Percentiles rank a stretch among this genome's conserved stretches.
Conservation (phyloP, 2,113 vertebrate genomes). For the Salvator merianae region DNA sequence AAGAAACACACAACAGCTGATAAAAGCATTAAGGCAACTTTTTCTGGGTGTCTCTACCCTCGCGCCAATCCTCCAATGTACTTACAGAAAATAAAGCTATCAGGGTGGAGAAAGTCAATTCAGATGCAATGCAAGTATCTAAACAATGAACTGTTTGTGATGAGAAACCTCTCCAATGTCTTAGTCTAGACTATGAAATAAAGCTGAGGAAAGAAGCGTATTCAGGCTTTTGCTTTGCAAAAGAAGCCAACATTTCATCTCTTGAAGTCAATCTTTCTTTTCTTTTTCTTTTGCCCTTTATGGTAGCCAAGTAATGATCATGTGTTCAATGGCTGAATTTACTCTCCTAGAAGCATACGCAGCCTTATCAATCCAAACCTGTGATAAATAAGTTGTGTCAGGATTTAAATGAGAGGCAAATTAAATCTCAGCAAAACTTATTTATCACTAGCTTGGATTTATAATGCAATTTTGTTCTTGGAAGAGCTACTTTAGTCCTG, state of each 20-base stretch:
- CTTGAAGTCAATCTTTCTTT: neutral
- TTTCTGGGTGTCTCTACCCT: neutral
- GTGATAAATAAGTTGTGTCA: conserved; percentile 52
- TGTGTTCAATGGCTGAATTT: conserved; percentile 36
- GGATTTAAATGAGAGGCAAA: conserved; percentile 54
- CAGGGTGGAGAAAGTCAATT: neutral
- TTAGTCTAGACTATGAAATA: neutral
- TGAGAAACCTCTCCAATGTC: conserved; percentile 20
- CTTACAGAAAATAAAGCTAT: fast-evolving
- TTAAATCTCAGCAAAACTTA: neutral
- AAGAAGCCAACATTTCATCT: neutral
- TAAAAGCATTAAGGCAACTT: conserved; percentile 4
- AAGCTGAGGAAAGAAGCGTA: neutral
- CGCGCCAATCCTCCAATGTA: neutral
- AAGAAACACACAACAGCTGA: neutral
- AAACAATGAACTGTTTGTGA: conserved; percentile 21
- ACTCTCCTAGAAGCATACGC: conserved; percentile 27
- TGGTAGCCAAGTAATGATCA: neutral
- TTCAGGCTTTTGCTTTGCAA: conserved; percentile 20
- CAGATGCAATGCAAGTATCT: conserved; percentile 17
- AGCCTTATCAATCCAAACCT: conserved; percentile 43
- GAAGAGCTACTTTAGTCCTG: conserved; percentile 35
- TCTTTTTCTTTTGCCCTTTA: neutral
- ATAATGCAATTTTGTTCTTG: conserved; percentile 49
- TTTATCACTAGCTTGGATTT: conserved; percentile 6